Conservation (phyloP, 92 coral and sea anemone species). For the Micromussa lordhowensis region DNA sequence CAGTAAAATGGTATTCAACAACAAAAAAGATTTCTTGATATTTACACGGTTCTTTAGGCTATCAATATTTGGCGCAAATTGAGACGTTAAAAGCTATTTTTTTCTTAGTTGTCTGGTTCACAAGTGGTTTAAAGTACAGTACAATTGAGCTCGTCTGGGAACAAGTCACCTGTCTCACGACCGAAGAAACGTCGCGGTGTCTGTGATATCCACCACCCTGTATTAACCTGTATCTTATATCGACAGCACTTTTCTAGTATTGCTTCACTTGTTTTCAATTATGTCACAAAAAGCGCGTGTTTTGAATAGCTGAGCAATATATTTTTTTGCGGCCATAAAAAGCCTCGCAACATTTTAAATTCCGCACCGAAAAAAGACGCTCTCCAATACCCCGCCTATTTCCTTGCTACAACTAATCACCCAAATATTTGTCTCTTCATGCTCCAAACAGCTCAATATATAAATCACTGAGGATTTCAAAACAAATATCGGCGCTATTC, state of each 20-base stretch:
- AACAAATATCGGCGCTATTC: neutral
- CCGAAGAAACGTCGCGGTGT: neutral
- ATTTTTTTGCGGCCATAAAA: neutral
- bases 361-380: neutral
- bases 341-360: neutral
- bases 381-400: constrained; percentile 5
- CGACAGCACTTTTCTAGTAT: neutral
- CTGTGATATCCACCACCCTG: neutral
- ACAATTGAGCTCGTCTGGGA: neutral
- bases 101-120: neutral
- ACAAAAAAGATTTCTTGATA: neutral
- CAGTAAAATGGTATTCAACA: neutral
- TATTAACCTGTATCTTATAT: neutral
- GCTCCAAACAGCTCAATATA: constrained; percentile 5
- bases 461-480: neutral
- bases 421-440: constrained; percentile 4
- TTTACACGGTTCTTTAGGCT: neutral
- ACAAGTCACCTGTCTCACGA: neutral
- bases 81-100: neutral
- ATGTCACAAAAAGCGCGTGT: constrained; percentile 1
- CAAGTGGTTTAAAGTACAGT: neutral
- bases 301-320: neutral
- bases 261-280: neutral
- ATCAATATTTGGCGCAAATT: neutral
- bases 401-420: constrained; percentile 2